Conservation (phyloP, 2,797 vertebrate species). For the Macropodus opercularis region DNA sequence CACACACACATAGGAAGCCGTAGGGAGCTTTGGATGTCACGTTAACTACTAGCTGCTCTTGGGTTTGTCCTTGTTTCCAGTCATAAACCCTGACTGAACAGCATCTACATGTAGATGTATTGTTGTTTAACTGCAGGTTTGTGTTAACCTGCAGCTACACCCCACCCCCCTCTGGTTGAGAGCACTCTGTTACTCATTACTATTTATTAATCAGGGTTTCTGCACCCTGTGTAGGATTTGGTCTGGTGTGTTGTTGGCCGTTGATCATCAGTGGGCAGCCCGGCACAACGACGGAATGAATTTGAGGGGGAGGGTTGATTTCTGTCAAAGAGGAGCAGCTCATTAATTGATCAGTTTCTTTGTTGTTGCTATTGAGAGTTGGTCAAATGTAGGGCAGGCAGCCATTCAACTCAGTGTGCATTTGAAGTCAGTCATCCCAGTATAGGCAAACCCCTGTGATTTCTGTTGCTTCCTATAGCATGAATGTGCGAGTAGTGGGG, state of each 20-base stretch:
- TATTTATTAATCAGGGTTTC: constrained; percentile 29
- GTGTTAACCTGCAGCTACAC: constrained; percentile 2
- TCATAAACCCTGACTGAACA: neutral
- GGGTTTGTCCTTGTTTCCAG: constrained; percentile 8
- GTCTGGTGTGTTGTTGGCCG: constrained; percentile 9
- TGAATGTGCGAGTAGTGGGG: constrained; percentile 69
- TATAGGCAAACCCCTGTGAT: constrained; percentile 34
- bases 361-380: constrained; percentile 8
- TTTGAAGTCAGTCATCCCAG: constrained; percentile 35
- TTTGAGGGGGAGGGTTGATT: neutral
- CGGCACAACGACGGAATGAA: constrained; percentile 19
- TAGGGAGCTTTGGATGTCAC: neutral
- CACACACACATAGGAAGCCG: constrained; percentile 6
- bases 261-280: constrained; percentile 21
- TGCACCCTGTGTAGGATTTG: constrained; percentile 15
- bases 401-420: neutral
- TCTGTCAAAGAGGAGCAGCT: constrained; percentile 1
- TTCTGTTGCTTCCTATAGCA: constrained; percentile 55
- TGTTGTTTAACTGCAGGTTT: constrained; percentile 16
- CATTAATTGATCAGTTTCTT: constrained; percentile 18
- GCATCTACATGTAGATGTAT: constrained; percentile 4
- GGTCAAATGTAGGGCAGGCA: constrained; percentile 51
- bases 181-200: constrained; percentile 12
- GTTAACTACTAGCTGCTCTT: neutral
- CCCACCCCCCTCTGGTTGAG: neutral